Evolutionary conservation across 2,113 vertebrate species (phyloP).

Genomic region (Meles meles): DNA sequence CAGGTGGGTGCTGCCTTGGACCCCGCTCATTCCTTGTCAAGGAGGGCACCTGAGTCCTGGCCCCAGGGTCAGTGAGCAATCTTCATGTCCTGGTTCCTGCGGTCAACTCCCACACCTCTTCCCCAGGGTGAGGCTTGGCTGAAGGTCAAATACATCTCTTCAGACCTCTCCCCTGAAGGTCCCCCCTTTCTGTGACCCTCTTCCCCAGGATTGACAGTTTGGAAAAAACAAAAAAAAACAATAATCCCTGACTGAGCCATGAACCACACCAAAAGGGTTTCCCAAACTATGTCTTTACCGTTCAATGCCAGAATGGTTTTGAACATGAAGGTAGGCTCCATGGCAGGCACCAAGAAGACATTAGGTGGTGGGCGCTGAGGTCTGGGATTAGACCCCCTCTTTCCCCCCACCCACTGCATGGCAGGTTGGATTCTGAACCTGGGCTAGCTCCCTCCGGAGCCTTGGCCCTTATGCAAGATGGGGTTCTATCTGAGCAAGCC

Average conservation of each 20-base stretch:
- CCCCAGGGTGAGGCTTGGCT: neutral
- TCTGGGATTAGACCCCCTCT: neutral
- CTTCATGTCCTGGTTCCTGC: neutral
- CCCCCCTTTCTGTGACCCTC: neutral
- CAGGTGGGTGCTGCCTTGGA: neutral
- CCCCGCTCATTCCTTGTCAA: neutral
- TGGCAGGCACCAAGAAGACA: fast-evolving
- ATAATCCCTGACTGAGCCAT: neutral
- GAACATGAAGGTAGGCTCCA: neutral
- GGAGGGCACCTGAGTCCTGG: neutral
- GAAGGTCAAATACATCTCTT: neutral
- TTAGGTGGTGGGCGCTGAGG: too few relatives aligned
- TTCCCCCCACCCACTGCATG: neutral
- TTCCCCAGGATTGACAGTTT: neutral
- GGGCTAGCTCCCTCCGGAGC: neutral
- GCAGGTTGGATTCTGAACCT: neutral
- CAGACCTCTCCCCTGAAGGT: neutral
- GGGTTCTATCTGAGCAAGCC: neutral
- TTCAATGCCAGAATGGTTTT: neutral
- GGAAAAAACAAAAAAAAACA: neutral
- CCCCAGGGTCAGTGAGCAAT: neutral
- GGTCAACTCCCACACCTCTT: neutral
- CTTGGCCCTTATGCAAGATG: neutral
- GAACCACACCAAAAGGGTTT: neutral
- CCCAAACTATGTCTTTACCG: neutral